A percentile compares a stretch with the other conserved stretches of the same genome.
Conservation (phyloP, 2,888 invertebrate genomes). For the Epinotia ramella region DNA sequence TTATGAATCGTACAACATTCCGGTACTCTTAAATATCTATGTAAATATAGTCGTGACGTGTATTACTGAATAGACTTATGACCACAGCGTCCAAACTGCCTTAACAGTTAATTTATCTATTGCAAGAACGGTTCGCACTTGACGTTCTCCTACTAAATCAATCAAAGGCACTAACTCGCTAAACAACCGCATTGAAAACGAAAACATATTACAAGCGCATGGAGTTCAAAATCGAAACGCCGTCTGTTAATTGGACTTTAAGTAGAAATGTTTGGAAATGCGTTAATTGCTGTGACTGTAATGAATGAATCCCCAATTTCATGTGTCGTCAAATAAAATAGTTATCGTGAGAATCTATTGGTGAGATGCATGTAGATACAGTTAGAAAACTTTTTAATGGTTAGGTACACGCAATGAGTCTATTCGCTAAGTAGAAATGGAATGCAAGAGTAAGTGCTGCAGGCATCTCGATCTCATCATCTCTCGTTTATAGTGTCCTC, state of each 20-base stretch:
- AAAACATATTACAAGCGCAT: neutral
- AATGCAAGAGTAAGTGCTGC: neutral
- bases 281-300: constrained; percentile 34
- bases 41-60: constrained; percentile 62
- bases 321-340: constrained; percentile 21
- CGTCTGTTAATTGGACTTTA: constrained; percentile 46
- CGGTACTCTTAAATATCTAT: constrained; percentile 54
- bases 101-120: constrained; percentile 71
- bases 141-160: neutral
- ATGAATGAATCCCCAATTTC: constrained; percentile 34
- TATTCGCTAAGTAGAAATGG: neutral
- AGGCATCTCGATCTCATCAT: neutral
- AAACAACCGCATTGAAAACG: constrained; percentile 9
- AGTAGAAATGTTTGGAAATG: constrained; percentile 42
- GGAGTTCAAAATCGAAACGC: constrained; percentile 6
- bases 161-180: neutral
- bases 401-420: neutral
- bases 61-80: constrained; percentile 77
- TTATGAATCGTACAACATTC: constrained; percentile 43
- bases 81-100: constrained; percentile 74
- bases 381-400: neutral
- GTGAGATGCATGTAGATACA: neutral
- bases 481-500: constrained; percentile 5
- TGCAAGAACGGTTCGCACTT: constrained; percentile 52
- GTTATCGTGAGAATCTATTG: constrained; percentile 28